Percentiles rank a stretch among this genome's conserved stretches.
phyloP scores from a whole-genome alignment of 2,797 vertebrate species.

The Enteromius radiatus region DNA sequence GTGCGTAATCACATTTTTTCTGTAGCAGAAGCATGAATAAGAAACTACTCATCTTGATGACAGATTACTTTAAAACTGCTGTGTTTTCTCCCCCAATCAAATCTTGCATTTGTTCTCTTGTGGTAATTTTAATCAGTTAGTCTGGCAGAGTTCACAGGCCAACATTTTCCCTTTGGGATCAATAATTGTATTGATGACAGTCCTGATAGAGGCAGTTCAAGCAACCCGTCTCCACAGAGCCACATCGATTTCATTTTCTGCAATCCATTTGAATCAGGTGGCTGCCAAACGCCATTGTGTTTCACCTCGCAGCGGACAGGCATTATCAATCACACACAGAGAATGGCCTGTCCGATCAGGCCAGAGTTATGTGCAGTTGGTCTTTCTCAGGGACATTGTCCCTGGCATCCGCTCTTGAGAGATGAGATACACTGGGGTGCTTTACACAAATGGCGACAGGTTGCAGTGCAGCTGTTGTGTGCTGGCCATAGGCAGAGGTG shows the following conservation, averaged over 20 bases:
- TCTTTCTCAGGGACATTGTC: constrained; percentile 48
- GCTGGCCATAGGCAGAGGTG: constrained; percentile 26
- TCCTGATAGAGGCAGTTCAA: constrained; percentile 59
- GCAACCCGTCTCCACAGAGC: constrained; percentile 53
- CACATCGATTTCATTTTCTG: constrained; percentile 64
- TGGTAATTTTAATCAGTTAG: constrained; percentile 60
- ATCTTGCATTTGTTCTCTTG: constrained; percentile 57
- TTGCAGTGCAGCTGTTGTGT: constrained; percentile 24
- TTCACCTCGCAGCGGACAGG: constrained; percentile 55
- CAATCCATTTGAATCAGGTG: constrained; percentile 55
- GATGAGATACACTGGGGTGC: constrained; percentile 54
- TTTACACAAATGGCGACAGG: constrained; percentile 55
- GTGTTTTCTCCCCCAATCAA: constrained; percentile 61
- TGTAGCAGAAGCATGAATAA: constrained; percentile 44
- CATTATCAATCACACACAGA: constrained; percentile 61
- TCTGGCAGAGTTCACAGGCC: constrained; percentile 36
- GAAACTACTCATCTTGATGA: constrained; percentile 55
- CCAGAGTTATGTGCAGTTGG: constrained; percentile 51
- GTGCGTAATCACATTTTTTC: neutral
- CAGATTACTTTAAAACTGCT: constrained; percentile 74
- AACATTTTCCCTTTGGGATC: constrained; percentile 59
- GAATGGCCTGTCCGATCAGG: constrained; percentile 43
- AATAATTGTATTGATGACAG: constrained; percentile 65
- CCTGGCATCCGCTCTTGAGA: constrained; percentile 46
- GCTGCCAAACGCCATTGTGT: constrained; percentile 57